Conservation (phyloP, 2,888 invertebrate species). For the Phyllotreta cruciferae region DNA sequence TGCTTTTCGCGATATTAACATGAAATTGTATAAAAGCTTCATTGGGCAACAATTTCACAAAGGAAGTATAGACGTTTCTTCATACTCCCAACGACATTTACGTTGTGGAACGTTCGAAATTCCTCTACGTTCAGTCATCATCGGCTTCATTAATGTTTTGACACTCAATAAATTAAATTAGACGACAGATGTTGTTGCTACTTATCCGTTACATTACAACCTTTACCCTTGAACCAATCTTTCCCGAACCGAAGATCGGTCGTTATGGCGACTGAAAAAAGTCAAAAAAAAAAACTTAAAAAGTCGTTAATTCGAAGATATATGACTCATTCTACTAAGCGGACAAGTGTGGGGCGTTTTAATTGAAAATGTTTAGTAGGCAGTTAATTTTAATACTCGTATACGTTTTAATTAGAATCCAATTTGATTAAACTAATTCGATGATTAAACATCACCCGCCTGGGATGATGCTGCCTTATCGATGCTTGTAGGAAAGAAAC, state of each 20-base stretch:
- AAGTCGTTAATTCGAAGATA: slow-evolving; percentile 19
- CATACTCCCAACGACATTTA: not conserved
- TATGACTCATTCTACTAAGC: slow-evolving; percentile 17
- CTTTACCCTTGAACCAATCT: slow-evolving; percentile 28
- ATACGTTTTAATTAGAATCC: too few species aligned
- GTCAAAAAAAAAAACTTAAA: not conserved
- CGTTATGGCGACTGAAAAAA: slow-evolving; percentile 21
- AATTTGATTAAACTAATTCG: too few species aligned
- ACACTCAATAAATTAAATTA: slow-evolving; percentile 29
- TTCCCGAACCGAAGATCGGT: slow-evolving; percentile 12
- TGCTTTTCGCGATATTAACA: too few species aligned
- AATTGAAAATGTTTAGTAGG: slow-evolving; percentile 14
- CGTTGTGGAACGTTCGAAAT: slow-evolving; percentile 16
- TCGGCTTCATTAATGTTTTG: slow-evolving; percentile 27
- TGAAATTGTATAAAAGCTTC: too few species aligned
- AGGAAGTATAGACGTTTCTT: not conserved
- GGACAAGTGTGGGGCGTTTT: slow-evolving; percentile 10
- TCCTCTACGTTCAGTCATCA: slow-evolving; percentile 17
- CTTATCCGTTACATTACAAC: slow-evolving; percentile 25
- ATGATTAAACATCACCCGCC: too few species aligned
- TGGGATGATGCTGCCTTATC: too few species aligned
- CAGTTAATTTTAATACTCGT: slow-evolving; percentile 5
- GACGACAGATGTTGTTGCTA: slow-evolving; percentile 24
- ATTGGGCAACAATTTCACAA: not conserved
- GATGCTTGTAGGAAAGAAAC: too few species aligned